phyloP scores from a whole-genome alignment of 2,113 vertebrate genomes.

The Puntigrus tetrazona region DNA sequence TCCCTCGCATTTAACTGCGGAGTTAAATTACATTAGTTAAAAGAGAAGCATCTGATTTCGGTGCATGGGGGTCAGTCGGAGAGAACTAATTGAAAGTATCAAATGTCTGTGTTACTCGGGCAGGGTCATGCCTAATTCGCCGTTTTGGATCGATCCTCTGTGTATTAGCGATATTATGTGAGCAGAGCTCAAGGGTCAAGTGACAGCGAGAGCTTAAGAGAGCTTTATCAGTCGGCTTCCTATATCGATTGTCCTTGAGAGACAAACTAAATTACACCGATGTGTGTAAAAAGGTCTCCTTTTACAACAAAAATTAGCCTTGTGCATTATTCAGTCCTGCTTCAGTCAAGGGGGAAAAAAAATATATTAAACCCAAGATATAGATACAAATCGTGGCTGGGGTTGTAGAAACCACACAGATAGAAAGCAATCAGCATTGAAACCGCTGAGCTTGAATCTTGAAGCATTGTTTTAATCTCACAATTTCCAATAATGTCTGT shows the following conservation, averaged over 20 bases:
- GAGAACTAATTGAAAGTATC: conserved; percentile 58
- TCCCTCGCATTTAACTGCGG: conserved; percentile 18
- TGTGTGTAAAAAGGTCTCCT: conserved; percentile 51
- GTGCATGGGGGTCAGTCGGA: conserved; percentile 36
- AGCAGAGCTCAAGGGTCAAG: conserved; percentile 50
- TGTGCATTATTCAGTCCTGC: conserved; percentile 42
- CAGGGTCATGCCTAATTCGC: conserved; percentile 54
- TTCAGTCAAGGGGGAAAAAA: conserved; percentile 12
- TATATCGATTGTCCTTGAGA: conserved; percentile 61
- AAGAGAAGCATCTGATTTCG: conserved; percentile 39
- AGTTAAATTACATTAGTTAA: conserved; percentile 50
- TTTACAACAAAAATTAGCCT: conserved; percentile 50
- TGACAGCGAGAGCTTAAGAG: conserved; percentile 57
- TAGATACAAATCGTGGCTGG: conserved; percentile 35
- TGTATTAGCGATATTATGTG: conserved; percentile 54
- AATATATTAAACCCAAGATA: conserved; percentile 40
- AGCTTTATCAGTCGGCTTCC: conserved; percentile 57
- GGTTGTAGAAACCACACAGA: conserved; percentile 41
- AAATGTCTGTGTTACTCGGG: conserved; percentile 51
- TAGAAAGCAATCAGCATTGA: conserved; percentile 35
- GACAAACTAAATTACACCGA: conserved; percentile 58
- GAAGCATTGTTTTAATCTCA: not conserved
- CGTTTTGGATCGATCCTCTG: conserved; percentile 55
- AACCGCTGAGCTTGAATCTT: conserved; percentile 21
- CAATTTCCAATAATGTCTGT: not conserved